Base-by-base conservation (phyloP, 2,797 vertebrate genomes). In the Moxostoma hubbsi region DNA sequence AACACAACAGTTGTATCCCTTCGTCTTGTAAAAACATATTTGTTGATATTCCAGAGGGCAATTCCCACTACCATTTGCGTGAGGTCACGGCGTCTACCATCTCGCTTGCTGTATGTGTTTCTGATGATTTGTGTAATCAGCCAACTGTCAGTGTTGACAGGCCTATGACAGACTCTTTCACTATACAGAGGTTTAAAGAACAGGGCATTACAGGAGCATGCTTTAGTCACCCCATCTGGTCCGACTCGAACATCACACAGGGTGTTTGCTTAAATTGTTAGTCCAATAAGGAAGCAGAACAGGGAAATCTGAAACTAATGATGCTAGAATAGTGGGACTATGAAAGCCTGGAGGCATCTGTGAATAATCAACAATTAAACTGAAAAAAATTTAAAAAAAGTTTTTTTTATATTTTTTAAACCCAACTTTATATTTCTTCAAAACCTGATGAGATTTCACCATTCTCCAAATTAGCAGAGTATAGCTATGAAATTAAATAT, bases 221-320 rank as follows among this genome's bases (percentile, higher is more conserved):
- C 76, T 84, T 78, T 78, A 75, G 68, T 67, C 51, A 2, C 73
- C 71, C 83, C 88, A 90, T 85, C 79, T 90, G 87, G 81, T 82
- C 47, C 55, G 64, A 84, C 79, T 88, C 87, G 59, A 53, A 77
- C 75, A 76, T 88, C 87, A 85, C 86, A 85, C 83, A 36, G 82
- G 74, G 79, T 81, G 83, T 73, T 83, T 75, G 83, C 54, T 24
- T 69, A 76, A 77, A 88, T 81, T 69, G 71, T 73, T 51, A 58
- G 74, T 86, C 82, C 82, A 86, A 79, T 83, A 85, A 81, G 81
- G 86, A 62, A 84, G 79, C 80, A 57, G 76, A 73, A 85, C 82
- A 67, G 74, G 80, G 89, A 90, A 91, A 92, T 82, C 77, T 55
- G 79, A 91, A 83, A 89, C 90, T 85, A 85, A 86, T 80, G 80